Evolutionary conservation across 2,113 vertebrate species (phyloP).

Genomic region (Charadrius vociferus): DNA sequence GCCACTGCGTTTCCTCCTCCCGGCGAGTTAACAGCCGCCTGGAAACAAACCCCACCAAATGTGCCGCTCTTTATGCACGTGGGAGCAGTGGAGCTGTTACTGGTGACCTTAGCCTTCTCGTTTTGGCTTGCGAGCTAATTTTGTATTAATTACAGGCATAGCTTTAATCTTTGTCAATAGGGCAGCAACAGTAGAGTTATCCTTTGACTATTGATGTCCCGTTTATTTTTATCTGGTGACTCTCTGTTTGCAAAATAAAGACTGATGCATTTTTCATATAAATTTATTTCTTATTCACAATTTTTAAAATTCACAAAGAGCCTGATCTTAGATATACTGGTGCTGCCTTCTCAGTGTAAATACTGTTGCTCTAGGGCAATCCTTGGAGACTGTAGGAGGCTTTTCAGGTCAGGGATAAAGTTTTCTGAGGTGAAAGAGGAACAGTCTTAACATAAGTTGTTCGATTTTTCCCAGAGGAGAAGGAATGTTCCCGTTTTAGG

Average conservation of each 20-base stretch:
- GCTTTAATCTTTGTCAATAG: background rate
- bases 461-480: background rate
- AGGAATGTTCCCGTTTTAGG: background rate
- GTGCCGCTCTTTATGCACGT: fast-evolving
- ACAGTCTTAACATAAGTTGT: background rate
- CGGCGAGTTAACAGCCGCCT: background rate
- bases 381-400: background rate
- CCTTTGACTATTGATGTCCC: background rate
- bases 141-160: background rate
- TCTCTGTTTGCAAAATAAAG: background rate
- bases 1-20: background rate
- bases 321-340: background rate
- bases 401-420: background rate
- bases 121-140: background rate
- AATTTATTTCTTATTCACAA: background rate
- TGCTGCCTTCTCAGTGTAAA: background rate
- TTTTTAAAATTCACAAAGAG: background rate
- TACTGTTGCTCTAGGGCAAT: background rate
- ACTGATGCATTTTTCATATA: background rate
- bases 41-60: background rate
- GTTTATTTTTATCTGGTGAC: background rate
- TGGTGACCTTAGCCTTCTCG: background rate
- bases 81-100: background rate
- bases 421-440: background rate
- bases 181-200: background rate